These are phyloP conservation scores for Nothura maculosa DNA, from an alignment of 2,797 vertebrate genomes.

Conservation along the genomic window DNA sequence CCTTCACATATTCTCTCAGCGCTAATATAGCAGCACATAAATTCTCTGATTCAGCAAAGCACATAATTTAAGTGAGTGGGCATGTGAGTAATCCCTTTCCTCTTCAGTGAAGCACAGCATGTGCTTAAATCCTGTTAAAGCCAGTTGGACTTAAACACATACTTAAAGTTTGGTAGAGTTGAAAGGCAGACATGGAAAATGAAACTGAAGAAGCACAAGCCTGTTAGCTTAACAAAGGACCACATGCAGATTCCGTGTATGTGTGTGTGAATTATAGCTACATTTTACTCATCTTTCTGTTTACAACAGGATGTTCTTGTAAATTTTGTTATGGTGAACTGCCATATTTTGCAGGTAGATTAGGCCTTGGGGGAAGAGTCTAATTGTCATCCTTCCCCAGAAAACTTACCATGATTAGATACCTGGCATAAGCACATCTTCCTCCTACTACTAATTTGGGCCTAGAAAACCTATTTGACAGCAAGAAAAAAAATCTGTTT, in stretches of 20 bases:
- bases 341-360: accelerated
- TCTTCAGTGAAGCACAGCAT: not conserved
- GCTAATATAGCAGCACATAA: not conserved
- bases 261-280: not conserved
- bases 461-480: not conserved
- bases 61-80: not conserved
- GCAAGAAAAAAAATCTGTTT: not conserved
- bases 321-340: accelerated
- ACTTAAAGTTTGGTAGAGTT: not conserved
- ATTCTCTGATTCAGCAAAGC: not conserved
- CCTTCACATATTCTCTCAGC: not conserved
- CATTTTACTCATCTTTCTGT: not conserved
- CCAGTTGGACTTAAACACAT: not conserved
- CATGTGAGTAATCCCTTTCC: not conserved
- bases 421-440: not conserved
- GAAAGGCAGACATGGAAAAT: not conserved
- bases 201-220: not conserved
- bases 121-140: constrained; percentile 20
- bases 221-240: not conserved
- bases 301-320: not conserved
- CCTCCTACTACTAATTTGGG: not conserved
- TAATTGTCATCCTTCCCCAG: not conserved
- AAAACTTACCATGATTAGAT: not conserved
- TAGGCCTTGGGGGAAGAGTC: not conserved
- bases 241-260: accelerated